Evolutionary conservation across 2,888 invertebrate genomes (phyloP).

Genomic region (Dryococelus australis): DNA sequence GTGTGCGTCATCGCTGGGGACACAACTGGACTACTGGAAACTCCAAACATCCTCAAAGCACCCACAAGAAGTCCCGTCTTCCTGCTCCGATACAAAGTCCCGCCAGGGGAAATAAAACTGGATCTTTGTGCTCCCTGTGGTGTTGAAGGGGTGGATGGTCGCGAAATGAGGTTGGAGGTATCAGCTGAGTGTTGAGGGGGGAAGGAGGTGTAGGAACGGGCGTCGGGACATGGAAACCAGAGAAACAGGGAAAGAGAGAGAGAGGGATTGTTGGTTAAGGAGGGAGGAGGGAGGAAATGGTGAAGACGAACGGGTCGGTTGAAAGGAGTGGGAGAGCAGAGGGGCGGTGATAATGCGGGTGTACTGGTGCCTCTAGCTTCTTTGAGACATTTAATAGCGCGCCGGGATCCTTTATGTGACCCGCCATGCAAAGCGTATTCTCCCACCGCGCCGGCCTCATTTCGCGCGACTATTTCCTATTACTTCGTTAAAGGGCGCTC

Average conservation of each 20-base stretch:
- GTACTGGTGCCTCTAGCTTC: background rate
- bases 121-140: background rate
- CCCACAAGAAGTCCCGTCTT: background rate
- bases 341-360: background rate
- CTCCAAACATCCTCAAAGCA: background rate
- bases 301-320: background rate
- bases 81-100: slow-evolving; percentile 3
- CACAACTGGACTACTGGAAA: background rate
- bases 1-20: background rate
- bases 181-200: too few relatives aligned
- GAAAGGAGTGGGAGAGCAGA: background rate
- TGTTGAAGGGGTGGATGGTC: background rate
- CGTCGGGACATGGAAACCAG: background rate
- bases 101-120: background rate
- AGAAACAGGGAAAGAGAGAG: background rate
- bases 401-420: background rate
- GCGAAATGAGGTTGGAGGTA: too few relatives aligned
- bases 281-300: background rate
- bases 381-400: slow-evolving; percentile 16
- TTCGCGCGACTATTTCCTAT: background rate
- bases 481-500: background rate
- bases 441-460: background rate
- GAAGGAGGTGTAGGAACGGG: background rate
- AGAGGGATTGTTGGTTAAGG: too few relatives aligned
- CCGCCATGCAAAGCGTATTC: background rate